Evolutionary conservation across 2,113 vertebrate genomes (phyloP), one percentile per base, ranked within the genome.

Genomic region (Amphilophus citrinellus): DNA sequence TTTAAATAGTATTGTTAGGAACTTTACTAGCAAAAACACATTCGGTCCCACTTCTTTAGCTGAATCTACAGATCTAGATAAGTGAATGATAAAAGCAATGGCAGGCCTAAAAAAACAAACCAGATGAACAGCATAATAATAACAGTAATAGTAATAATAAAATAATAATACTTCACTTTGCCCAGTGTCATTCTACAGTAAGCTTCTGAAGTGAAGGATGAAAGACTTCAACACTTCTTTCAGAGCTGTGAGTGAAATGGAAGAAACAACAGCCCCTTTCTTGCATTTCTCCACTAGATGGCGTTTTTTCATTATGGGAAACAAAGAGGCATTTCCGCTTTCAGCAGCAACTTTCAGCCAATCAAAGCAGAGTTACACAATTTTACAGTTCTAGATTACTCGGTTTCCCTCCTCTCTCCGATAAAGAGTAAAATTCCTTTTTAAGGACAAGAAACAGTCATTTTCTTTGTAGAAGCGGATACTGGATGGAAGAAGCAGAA

Each of bases 241-340:
- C 24, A 71, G 24, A 10, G 24, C 65, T 53, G 17, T 53, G 17
- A 53, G 50, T 50, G 66, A 71, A 50, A 47, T 47, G 14, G 50
- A 53, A 53, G 32, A 37, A 15, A 17, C 17, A 3, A 22, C 9
- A 7, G 27, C 3, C 61, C 14, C 5, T n/a, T 77, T 37, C 60
- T 13, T 32, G 6, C 3, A 24, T 77, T 53, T 58, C 32, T 77
- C 89, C 92, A 92, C 86, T 18, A 90, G 92, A 37, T 88, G 86
- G 84, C 1, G 89, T 32, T 78, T 13, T 68, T 62, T 8, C 44
- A 65, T 27, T 37, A 47, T 10, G 17, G 32, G 13, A 11, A 13
- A 6, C 37, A 56, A 27, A 58, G 56, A 53, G 68, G 47, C 7
- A 17, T 4, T 18, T 73, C 47, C 53, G 6, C 32, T 73, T 22